Percentiles rank a stretch among this genome's conserved stretches.
Conservation (phyloP, 2,888 invertebrate species). For the Stratiomys singularior region DNA sequence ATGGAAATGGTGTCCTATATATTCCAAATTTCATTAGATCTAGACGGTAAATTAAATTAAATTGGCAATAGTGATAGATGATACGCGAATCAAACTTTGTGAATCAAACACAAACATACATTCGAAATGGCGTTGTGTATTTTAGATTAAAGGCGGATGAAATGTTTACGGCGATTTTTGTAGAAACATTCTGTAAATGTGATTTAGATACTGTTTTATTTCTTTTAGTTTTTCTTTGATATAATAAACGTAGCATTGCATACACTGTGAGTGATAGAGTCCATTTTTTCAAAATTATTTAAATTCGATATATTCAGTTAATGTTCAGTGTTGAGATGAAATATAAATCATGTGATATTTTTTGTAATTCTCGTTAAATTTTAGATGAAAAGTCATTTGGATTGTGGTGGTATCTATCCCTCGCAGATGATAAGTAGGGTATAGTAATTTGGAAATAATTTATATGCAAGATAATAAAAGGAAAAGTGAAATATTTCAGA, state of each 20-base stretch:
- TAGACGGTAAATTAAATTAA: conserved; percentile 8
- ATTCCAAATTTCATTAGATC: conserved; percentile 2
- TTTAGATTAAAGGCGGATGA: not conserved
- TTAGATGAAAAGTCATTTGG: not conserved
- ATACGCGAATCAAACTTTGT: too few species aligned
- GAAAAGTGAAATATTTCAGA: not conserved
- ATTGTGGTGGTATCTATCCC: conserved; percentile 15
- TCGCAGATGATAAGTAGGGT: conserved; percentile 18
- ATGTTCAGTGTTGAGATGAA: not conserved
- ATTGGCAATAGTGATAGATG: conserved; percentile 10
- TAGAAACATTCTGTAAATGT: conserved; percentile 19
- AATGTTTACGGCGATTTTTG: not conserved
- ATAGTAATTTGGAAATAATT: not conserved
- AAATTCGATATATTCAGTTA: not conserved
- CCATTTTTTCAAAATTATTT: conserved; percentile 27
- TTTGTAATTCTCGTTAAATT: conserved; percentile 22
- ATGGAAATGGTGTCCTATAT: not conserved
- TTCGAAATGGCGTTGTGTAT: not conserved
- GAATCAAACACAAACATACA: not conserved
- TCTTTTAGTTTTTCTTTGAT: not conserved
- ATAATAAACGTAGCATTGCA: not conserved
- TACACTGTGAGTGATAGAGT: conserved; percentile 30
- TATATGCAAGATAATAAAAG: not conserved
- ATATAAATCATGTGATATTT: conserved; percentile 33
- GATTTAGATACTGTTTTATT: conserved; percentile 21